These are phyloP conservation scores for Hyphantria cunea DNA, from an alignment of 1,140 invertebrate genomes.

Conservation along the genomic window DNA sequence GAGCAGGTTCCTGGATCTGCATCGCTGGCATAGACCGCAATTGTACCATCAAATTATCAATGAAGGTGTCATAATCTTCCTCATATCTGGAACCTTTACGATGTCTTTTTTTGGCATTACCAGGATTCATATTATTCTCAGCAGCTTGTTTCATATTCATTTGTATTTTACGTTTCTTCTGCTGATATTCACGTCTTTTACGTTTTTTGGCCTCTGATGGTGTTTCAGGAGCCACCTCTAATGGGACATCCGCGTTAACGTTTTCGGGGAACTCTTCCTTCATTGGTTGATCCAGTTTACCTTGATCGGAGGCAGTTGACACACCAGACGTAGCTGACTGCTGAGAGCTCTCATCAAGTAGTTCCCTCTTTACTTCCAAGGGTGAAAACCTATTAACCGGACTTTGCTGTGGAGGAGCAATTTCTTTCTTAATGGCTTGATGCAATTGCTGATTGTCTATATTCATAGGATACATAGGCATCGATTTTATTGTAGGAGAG, in stretches of 20 bases:
- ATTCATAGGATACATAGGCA: constrained; percentile 66
- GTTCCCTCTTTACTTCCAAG: constrained; percentile 84
- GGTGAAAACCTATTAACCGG: constrained; percentile 77
- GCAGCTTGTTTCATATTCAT: constrained; percentile 77
- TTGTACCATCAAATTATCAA: constrained; percentile 93
- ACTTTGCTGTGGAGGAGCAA: constrained; percentile 79
- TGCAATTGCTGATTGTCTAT: constrained; percentile 66
- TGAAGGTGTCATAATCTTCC: constrained; percentile 95
- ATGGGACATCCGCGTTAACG: constrained; percentile 61
- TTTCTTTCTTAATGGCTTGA: constrained; percentile 80
- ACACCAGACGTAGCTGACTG: constrained; percentile 81
- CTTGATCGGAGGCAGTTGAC: constrained; percentile 83
- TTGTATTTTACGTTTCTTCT: constrained; percentile 89
- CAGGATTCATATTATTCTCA: constrained; percentile 85
- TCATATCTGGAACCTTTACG: constrained; percentile 92
- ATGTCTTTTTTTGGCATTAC: constrained; percentile 88
- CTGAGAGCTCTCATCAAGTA: constrained; percentile 83
- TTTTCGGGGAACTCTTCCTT: constrained; percentile 82
- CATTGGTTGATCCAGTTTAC: constrained; percentile 81
- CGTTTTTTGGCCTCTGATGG: constrained; percentile 88
- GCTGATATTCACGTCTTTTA: constrained; percentile 91
- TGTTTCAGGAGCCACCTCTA: constrained; percentile 82
- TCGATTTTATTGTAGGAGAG: constrained; percentile 69
- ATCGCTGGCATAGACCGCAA: constrained; percentile 91
- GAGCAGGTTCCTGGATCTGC: constrained; percentile 92